Conservation (phyloP, 2,888 invertebrate species). For the Hypomecis atomaria region DNA sequence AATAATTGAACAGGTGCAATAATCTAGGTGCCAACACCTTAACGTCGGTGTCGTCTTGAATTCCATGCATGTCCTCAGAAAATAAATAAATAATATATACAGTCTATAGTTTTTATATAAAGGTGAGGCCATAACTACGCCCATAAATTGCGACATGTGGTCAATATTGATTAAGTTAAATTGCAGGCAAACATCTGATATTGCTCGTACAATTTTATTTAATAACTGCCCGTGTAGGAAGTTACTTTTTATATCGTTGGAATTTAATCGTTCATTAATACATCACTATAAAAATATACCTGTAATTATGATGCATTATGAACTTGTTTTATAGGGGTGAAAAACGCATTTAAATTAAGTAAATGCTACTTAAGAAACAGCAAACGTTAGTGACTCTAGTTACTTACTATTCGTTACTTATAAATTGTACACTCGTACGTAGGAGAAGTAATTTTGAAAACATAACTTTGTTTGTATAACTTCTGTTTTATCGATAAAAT, state of each 20-base stretch:
- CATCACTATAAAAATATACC: conserved; percentile 8
- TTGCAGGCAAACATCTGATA: conserved; percentile 6
- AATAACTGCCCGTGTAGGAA: conserved; percentile 14
- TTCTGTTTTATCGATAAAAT: conserved; percentile 12
- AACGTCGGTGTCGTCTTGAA: background rate
- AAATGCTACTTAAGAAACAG: too few species aligned
- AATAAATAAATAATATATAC: too few species aligned
- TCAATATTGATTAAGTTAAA: conserved; percentile 13
- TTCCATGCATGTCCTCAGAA: background rate
- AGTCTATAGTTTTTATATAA: background rate
- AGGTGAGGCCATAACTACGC: conserved; percentile 11
- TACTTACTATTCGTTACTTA: too few species aligned
- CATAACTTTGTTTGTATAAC: too few species aligned
- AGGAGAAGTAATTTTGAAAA: too few species aligned
- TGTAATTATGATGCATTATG: background rate
- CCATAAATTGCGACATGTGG: conserved; percentile 24
- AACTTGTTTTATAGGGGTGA: background rate
- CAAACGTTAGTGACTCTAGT: too few species aligned
- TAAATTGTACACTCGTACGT: too few species aligned
- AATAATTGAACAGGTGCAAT: background rate
- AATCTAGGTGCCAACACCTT: background rate
- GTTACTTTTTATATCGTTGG: conserved; percentile 4
- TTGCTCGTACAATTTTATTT: conserved; percentile 4
- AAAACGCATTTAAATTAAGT: background rate
- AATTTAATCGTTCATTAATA: conserved; percentile 9